Evolutionary conservation across 1,140 invertebrate genomes (phyloP).

Genomic region (Pseudachorutes palmiensis): DNA sequence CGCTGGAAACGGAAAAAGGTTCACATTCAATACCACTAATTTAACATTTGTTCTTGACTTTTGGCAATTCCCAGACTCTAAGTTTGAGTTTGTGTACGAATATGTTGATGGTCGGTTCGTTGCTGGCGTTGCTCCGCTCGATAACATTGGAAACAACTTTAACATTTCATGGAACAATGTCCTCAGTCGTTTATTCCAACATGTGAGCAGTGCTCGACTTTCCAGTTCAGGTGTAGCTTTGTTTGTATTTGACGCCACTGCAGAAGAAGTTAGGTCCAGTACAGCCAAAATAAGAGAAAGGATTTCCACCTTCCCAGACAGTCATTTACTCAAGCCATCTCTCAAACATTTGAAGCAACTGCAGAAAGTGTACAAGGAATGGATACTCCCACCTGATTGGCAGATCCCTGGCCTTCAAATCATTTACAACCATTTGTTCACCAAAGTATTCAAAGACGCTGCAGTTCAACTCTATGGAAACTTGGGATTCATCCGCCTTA

Average conservation of each 20-base stretch:
- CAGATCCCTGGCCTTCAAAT: constrained; percentile 4
- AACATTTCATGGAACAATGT: background rate
- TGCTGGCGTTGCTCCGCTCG: background rate
- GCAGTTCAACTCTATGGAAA: too few relatives aligned
- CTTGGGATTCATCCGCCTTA: too few relatives aligned
- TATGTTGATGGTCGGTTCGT: background rate
- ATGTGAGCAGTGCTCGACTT: background rate
- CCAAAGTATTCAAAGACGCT: too few relatives aligned
- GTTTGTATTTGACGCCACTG: background rate
- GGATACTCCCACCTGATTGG: background rate
- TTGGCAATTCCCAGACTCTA: background rate
- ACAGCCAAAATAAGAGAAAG: background rate
- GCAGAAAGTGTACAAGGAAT: background rate
- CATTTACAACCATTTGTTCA: background rate
- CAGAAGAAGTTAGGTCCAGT: background rate
- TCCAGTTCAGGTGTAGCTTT: background rate
- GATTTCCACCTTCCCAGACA: background rate
- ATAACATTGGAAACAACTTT: background rate
- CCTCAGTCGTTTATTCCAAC: background rate
- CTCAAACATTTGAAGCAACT: background rate
- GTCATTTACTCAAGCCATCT: background rate
- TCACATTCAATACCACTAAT: background rate
- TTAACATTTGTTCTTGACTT: background rate
- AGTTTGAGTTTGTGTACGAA: background rate
- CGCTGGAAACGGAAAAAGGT: background rate